Evolutionary conservation across 2,797 vertebrate species (phyloP).

Genomic region (Masticophis lateralis): DNA sequence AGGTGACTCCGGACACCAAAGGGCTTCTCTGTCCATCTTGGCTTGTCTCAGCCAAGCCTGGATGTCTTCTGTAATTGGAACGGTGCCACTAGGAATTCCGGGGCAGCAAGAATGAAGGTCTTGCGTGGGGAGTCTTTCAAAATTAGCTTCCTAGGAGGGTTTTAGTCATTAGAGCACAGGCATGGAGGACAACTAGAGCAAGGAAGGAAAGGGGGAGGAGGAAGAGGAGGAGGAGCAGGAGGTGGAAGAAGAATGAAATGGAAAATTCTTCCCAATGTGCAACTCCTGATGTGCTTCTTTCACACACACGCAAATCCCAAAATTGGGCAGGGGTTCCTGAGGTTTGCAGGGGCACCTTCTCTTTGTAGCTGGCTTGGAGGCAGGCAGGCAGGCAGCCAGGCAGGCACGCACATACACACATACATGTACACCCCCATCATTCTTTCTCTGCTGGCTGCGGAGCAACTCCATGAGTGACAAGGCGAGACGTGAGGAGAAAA

Average conservation of each 20-base stretch:
- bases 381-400: too few relatives aligned
- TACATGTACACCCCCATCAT: too few relatives aligned
- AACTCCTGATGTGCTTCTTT: neutral
- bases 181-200: neutral
- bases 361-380: neutral
- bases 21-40: neutral
- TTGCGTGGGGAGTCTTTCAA: neutral
- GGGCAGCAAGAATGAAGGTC: neutral
- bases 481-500: neutral
- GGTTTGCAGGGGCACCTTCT: neutral
- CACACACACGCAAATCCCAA: rapidly evolving
- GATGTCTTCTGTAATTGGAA: neutral
- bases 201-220: neutral
- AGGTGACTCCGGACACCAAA: neutral
- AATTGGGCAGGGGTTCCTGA: rapidly evolving
- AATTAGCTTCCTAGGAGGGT: neutral
- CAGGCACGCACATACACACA: neutral
- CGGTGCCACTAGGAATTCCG: neutral
- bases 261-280: neutral
- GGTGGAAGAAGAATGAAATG: neutral
- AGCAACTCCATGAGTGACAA: neutral
- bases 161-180: too few relatives aligned
- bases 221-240: neutral
- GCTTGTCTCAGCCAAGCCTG: neutral
- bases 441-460: neutral